Conservation (phyloP, 2,888 invertebrate species). For the Aphidius colemani region DNA sequence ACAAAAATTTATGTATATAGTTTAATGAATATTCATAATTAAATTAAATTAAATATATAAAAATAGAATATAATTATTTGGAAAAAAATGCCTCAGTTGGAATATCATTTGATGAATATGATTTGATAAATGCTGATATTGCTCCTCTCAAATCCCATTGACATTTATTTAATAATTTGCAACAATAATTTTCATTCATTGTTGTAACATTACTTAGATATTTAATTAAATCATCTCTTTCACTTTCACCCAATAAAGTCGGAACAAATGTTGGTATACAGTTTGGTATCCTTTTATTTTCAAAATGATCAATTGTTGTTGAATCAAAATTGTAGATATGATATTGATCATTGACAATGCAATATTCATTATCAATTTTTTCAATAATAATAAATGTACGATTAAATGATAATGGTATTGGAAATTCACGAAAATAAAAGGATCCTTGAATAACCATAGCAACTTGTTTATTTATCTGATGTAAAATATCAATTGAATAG, state of each 20-base stretch:
- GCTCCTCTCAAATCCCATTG: constrained; percentile 53
- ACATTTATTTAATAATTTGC: constrained; percentile 44
- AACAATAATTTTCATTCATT: constrained; percentile 49
- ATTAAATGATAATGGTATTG: constrained; percentile 44
- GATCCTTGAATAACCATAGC: constrained; percentile 50
- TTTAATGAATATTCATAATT: background rate
- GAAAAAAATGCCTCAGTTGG: constrained; percentile 49
- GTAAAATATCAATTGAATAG: constrained; percentile 50
- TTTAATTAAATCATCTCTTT: constrained; percentile 49
- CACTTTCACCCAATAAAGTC: constrained; percentile 46
- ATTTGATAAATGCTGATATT: constrained; percentile 49
- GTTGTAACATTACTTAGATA: constrained; percentile 50
- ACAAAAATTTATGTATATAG: constrained; percentile 7
- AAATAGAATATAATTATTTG: constrained; percentile 13
- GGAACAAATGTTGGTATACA: constrained; percentile 42
- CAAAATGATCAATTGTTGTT: constrained; percentile 32
- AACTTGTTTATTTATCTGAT: constrained; percentile 41
- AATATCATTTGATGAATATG: constrained; percentile 51
- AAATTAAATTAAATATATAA: background rate
- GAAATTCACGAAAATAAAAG: constrained; percentile 48
- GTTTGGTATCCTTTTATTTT: constrained; percentile 28
- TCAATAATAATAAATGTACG: constrained; percentile 51
- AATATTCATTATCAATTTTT: constrained; percentile 53
- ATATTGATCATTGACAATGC: constrained; percentile 55
- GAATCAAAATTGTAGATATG: constrained; percentile 46